phyloP scores from a whole-genome alignment of 2,113 vertebrate genomes.

The Ceuthmochares aereus region DNA sequence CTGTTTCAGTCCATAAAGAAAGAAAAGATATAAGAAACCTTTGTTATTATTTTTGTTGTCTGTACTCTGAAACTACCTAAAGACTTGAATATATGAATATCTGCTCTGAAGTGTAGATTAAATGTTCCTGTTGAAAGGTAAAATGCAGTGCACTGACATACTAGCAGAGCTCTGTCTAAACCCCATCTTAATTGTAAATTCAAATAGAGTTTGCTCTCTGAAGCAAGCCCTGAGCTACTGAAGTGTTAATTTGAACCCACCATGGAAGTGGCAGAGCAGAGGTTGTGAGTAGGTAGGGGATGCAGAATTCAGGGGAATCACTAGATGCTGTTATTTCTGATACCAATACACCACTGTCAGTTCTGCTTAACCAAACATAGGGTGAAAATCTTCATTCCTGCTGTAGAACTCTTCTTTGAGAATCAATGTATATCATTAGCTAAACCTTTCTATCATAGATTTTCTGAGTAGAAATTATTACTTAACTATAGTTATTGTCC shows the following conservation, averaged over 20 bases:
- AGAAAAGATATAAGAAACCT: not conserved
- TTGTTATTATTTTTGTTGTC: conserved; percentile 21
- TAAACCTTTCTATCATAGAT: not conserved
- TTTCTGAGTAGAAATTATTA: not conserved
- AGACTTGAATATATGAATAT: conserved; percentile 55
- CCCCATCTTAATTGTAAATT: not conserved
- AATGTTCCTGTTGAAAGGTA: conserved; percentile 22
- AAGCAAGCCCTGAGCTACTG: not conserved
- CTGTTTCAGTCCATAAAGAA: not conserved
- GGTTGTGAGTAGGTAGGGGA: not conserved
- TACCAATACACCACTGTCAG: not conserved
- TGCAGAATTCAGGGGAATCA: not conserved
- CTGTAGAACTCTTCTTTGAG: not conserved
- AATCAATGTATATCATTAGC: not conserved
- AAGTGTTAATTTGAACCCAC: not conserved
- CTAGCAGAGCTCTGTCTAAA: not conserved
- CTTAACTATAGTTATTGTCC: not conserved
- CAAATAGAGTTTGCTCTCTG: not conserved
- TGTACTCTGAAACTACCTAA: conserved; percentile 25
- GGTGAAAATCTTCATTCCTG: not conserved
- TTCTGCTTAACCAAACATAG: not conserved
- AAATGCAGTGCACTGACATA: not conserved
- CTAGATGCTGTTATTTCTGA: not conserved
- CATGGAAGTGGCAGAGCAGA: not conserved
- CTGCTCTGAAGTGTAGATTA: conserved; percentile 33